Conservation (phyloP, 2,888 invertebrate genomes). For the Cephus runcator region DNA sequence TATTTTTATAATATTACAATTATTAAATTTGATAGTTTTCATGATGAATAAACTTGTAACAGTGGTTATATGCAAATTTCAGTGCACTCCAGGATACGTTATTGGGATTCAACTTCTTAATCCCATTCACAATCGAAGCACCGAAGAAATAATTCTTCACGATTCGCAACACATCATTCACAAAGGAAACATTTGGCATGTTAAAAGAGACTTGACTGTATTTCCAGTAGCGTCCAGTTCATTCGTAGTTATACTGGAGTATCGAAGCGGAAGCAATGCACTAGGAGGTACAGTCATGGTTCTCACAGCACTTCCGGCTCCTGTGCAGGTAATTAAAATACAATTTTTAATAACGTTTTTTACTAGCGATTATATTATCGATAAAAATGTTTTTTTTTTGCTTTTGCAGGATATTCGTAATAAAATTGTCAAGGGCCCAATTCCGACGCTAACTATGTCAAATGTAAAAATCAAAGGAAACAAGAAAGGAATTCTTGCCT, state of each 20-base stretch:
- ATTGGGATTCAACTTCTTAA: constrained; percentile 91
- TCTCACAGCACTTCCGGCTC: constrained; percentile 78
- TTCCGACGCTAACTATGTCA: constrained; percentile 78
- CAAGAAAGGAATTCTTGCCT: constrained; percentile 81
- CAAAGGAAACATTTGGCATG: constrained; percentile 77
- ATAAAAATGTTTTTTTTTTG: background rate
- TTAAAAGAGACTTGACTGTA: constrained; percentile 84
- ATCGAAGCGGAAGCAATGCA: constrained; percentile 81
- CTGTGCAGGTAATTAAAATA: constrained; percentile 67
- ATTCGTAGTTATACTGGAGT: constrained; percentile 82
- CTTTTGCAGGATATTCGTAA: constrained; percentile 73
- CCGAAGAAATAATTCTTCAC: constrained; percentile 83
- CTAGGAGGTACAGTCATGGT: constrained; percentile 86
- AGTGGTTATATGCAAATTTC: constrained; percentile 24
- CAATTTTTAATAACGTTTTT: background rate
- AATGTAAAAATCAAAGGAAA: constrained; percentile 85
- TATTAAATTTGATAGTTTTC: constrained; percentile 4
- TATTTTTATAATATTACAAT: background rate
- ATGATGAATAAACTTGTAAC: background rate
- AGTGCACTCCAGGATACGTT: constrained; percentile 84
- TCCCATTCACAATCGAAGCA: constrained; percentile 88
- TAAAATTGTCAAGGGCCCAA: constrained; percentile 80
- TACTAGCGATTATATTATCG: background rate
- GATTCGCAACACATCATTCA: constrained; percentile 78
- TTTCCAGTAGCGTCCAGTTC: constrained; percentile 92